A percentile compares a stretch with the other conserved stretches of the same genome.
These are phyloP conservation scores for Amia ocellicauda DNA, from an alignment of 2,113 vertebrate genomes.

Conservation along the genomic window DNA sequence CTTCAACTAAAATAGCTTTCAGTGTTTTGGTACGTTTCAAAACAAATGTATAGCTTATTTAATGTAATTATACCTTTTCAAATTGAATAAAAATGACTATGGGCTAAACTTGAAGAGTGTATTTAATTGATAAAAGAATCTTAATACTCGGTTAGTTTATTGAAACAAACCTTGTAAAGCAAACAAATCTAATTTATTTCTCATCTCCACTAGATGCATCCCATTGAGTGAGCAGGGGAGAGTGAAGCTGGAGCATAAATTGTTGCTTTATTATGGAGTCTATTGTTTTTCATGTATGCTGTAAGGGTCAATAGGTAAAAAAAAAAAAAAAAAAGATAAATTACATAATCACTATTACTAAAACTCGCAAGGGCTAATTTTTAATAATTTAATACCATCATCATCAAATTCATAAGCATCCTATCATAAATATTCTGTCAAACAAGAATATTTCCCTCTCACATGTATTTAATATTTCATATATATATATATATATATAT, in stretches of 20 bases:
- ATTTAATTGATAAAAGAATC: constrained; percentile 33
- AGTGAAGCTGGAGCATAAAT: background rate
- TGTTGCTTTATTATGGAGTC: constrained; percentile 3
- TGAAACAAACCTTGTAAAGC: constrained; percentile 3
- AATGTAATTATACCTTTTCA: constrained; percentile 45
- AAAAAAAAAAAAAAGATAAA: too few species aligned
- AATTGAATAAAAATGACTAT: constrained; percentile 42
- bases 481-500: too few species aligned
- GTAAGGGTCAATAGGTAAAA: too few species aligned
- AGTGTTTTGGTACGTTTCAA: constrained; percentile 34
- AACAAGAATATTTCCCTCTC: too few species aligned
- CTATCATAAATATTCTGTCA: too few species aligned
- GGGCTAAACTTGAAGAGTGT: constrained; percentile 31
- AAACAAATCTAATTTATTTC: constrained; percentile 11
- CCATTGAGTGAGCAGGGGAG: background rate
- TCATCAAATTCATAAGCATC: too few species aligned
- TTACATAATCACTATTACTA: too few species aligned
- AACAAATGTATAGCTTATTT: constrained; percentile 31
- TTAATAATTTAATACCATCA: too few species aligned
- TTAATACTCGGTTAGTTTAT: constrained; percentile 2
- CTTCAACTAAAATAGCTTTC: constrained; percentile 30
- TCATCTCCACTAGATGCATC: background rate
- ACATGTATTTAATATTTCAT: too few species aligned
- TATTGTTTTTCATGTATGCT: too few species aligned
- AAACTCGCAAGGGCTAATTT: too few species aligned